Conservation (phyloP, 2,113 vertebrate species). For the Lutjanus erythropterus region DNA sequence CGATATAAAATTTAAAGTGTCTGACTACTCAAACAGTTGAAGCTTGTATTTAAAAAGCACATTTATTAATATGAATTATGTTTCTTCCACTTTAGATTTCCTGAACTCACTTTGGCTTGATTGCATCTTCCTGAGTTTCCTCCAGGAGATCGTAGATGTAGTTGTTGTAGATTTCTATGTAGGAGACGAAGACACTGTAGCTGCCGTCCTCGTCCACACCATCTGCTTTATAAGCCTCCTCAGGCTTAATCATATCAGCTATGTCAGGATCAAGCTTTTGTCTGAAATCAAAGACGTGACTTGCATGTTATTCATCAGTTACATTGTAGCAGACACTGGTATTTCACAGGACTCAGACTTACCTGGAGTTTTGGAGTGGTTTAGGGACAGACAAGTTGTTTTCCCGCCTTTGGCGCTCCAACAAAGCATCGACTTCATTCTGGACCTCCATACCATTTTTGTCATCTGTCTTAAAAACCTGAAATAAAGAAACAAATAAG, state of each 20-base stretch:
- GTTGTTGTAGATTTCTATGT: constrained; percentile 99
- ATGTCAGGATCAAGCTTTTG: constrained; percentile 93
- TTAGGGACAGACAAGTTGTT: constrained; percentile 83
- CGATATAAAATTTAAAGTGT: not conserved
- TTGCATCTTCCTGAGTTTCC: constrained; percentile 87
- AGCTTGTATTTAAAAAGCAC: not conserved
- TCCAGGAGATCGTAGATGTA: constrained; percentile 98
- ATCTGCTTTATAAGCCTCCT: constrained; percentile 87
- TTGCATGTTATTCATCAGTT: not conserved
- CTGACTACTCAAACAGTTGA: constrained; percentile 2
- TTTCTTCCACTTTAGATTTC: not conserved
- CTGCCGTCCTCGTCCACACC: constrained; percentile 94
- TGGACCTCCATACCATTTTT: constrained; percentile 96
- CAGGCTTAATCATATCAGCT: constrained; percentile 91
- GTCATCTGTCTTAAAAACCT: constrained; percentile 97
- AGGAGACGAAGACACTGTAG: constrained; percentile 95
- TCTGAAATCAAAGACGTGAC: constrained; percentile 75
- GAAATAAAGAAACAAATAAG: not conserved
- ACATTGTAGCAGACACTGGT: not conserved
- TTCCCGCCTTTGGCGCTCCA: constrained; percentile 94
- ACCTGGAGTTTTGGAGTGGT: constrained; percentile 89
- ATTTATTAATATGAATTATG: constrained; percentile 2
- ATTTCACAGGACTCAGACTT: constrained; percentile 31
- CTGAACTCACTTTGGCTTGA: constrained; percentile 93
- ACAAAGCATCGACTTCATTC: constrained; percentile 92